These are phyloP conservation scores for Platycnemis pennipes DNA, from an alignment of 2,888 invertebrate species.

Conservation along the genomic window DNA sequence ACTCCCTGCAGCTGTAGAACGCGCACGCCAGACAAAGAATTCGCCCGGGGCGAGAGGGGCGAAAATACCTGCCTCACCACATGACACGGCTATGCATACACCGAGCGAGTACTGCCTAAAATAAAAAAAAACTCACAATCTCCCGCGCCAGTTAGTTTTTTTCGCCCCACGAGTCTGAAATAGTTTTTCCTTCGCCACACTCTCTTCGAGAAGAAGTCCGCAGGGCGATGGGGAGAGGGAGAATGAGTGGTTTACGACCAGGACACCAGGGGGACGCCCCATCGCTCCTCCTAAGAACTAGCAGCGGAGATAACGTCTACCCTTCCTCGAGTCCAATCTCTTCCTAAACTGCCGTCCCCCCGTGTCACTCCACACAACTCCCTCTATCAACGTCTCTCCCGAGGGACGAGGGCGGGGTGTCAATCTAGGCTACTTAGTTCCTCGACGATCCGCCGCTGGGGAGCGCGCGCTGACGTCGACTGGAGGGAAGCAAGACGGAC, in stretches of 20 bases:
- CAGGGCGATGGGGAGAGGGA: neutral
- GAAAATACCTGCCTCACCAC: neutral
- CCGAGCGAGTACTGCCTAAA: neutral
- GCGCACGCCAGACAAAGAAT: neutral
- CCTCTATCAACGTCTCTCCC: neutral
- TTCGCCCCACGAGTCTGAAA: conserved; percentile 11
- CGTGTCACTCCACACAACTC: neutral
- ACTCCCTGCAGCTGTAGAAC: neutral
- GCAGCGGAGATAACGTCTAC: conserved; percentile 21
- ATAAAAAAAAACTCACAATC: neutral
- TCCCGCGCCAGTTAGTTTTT: neutral
- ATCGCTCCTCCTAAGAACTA: neutral
- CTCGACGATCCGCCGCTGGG: neutral
- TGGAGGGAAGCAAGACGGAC: neutral
- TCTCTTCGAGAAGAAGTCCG: conserved; percentile 8
- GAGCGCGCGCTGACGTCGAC: neutral
- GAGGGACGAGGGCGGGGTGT: neutral
- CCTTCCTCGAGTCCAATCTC: neutral
- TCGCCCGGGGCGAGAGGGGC: neutral
- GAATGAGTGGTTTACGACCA: neutral
- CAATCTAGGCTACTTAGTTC: conserved; percentile 37
- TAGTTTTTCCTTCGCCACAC: neutral
- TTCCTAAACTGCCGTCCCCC: neutral
- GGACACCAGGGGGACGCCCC: conserved; percentile 14
- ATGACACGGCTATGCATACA: neutral